A percentile compares a stretch with the other conserved stretches of the same genome.
phyloP scores from a whole-genome alignment of 2,797 vertebrate species.

The Enteromius unitaeniatus region DNA sequence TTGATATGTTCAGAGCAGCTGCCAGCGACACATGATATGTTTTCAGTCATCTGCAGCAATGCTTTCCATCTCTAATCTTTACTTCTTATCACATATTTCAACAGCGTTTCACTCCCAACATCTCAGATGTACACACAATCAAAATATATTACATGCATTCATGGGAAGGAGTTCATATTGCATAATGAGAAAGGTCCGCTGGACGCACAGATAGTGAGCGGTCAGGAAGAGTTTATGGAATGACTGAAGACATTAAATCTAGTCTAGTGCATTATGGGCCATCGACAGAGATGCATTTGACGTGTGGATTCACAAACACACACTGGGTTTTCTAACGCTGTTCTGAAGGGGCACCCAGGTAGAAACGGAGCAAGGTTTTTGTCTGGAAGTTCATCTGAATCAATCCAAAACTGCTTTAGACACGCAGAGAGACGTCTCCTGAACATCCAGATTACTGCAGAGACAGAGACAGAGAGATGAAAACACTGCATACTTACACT shows the following conservation, averaged over 20 bases:
- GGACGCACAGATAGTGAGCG: background rate
- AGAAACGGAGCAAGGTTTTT: slow-evolving; percentile 4
- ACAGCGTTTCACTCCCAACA: background rate
- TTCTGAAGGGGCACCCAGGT: background rate
- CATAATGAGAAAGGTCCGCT: background rate
- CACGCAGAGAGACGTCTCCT: background rate
- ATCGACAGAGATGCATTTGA: background rate
- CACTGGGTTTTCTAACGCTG: background rate
- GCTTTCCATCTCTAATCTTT: background rate
- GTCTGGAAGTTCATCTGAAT: slow-evolving; percentile 12
- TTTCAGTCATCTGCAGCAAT: background rate
- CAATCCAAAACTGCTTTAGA: background rate
- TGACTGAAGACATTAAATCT: slow-evolving; percentile 30
- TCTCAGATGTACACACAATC: background rate
- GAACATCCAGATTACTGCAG: background rate
- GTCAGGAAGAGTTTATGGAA: slow-evolving; percentile 21
- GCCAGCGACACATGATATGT: background rate
- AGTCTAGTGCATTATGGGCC: slow-evolving; percentile 28
- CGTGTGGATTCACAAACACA: background rate
- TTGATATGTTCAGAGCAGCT: background rate
- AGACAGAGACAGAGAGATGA: background rate
- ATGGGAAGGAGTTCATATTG: background rate
- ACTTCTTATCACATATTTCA: background rate
- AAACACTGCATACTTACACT: background rate
- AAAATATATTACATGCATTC: slow-evolving; percentile 5